phyloP scores from a whole-genome alignment of 2,888 invertebrate species.

The Ochropleura leucogaster region DNA sequence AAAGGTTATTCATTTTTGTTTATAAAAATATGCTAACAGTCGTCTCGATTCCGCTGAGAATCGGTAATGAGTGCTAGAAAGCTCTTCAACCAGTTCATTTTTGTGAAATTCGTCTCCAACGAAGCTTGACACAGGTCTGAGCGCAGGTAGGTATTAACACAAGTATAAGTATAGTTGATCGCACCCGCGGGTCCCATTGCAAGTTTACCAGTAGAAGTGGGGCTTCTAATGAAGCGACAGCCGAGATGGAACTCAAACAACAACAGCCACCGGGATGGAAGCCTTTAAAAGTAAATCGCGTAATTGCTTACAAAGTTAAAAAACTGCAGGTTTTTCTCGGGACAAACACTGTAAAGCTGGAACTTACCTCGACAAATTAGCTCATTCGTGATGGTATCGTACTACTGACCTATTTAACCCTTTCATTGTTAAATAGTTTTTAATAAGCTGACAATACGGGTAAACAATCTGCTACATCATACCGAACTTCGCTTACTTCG shows the following conservation, averaged over 20 bases:
- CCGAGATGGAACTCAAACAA: slow-evolving; percentile 51
- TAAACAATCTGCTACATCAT: slow-evolving; percentile 55
- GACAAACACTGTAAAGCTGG: background rate
- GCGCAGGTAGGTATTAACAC: slow-evolving; percentile 79
- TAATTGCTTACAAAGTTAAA: slow-evolving; percentile 44
- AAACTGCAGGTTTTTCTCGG: slow-evolving; percentile 16
- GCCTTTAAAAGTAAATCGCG: slow-evolving; percentile 49
- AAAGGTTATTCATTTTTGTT: slow-evolving; percentile 58
- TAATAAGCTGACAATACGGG: slow-evolving; percentile 45
- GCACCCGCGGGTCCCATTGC: slow-evolving; percentile 80
- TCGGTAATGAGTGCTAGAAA: slow-evolving; percentile 67
- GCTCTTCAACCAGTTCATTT: slow-evolving; percentile 75
- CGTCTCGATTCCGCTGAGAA: slow-evolving; percentile 45
- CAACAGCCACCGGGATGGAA: slow-evolving; percentile 33
- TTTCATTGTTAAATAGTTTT: slow-evolving; percentile 34
- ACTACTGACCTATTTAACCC: slow-evolving; percentile 29
- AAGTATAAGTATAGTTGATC: slow-evolving; percentile 82
- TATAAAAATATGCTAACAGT: slow-evolving; percentile 45
- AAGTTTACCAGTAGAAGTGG: slow-evolving; percentile 73
- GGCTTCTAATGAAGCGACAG: slow-evolving; percentile 70
- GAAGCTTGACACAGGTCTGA: slow-evolving; percentile 78
- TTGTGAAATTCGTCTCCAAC: slow-evolving; percentile 76
- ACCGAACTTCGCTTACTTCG: slow-evolving; percentile 62
- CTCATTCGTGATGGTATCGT: slow-evolving; percentile 12
- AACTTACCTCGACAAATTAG: slow-evolving; percentile 2